Evolutionary conservation across 2,113 vertebrate genomes (phyloP), one percentile per base, ranked within the genome.

Genomic region (Odontophorus gujanensis): DNA sequence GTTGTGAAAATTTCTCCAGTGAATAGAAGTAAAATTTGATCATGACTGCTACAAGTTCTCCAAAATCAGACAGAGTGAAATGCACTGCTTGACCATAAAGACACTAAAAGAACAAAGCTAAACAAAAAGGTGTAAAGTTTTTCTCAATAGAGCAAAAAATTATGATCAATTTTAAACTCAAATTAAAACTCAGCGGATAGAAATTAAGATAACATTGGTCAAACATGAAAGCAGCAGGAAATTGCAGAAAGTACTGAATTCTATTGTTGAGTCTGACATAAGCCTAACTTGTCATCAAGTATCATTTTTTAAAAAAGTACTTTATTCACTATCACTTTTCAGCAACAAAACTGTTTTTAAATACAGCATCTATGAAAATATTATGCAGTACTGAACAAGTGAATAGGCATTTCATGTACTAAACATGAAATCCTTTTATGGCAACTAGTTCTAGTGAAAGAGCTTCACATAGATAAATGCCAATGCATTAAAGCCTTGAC

Each of bases 391-490:
- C 15, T 82, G 20, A 80, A 42, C 55, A 79, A 34, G 48, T 51
- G 40, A 92, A 81, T 3, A 92, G 68, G 15, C 73, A 75, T 36
- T 77, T 63, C 66, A 53, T 36, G 30, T 2, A 57, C 12, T 73
- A 90, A 81, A 84, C 81, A 51, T 47, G 9, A 43, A 61, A 18
- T 66, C 42, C 48, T 69, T 13, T 30, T n/a, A 6, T 32, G 45
- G 48, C 30, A 87, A 66, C 17, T 78, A 72, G 58, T 65, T 76
- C 32, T 88, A 90, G 73, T 72, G 58, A 81, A 92, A 94, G 53
- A 50, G 71, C 9, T 87, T n/a, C 57, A 51, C 45, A 22, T n/a
- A 50, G 36, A n/a, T 85, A 95, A 94, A 82, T 17, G 19, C 15
- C 45, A 72, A 50, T 11, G 21, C 61, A 92, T 90, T 74, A 95